Base-by-base conservation (phyloP, 2,113 vertebrate species). In the Eclectus roratus region DNA sequence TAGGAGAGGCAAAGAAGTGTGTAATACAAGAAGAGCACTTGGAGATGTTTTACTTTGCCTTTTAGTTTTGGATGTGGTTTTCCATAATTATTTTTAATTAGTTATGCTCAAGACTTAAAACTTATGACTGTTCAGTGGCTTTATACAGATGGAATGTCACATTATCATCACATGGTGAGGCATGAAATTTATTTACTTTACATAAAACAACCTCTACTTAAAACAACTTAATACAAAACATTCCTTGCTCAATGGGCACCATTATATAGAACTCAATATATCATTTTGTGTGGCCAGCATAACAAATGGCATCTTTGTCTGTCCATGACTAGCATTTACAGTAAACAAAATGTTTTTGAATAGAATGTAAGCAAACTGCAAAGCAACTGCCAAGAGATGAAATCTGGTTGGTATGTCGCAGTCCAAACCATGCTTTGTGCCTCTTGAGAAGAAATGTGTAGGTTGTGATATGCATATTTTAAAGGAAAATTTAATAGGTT, bases 321-420 rank as follows among this genome's bases (percentile, higher is more conserved):
- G 96, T 70, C 97, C 96, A 72, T 64, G 95, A 97, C 97, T 97
- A 94, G 96, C 96, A 97, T 98, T 98, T 97, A 96, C 98, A 98
- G 97, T 98, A 99, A 99, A 99, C 98, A 99, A 99, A 99, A 99
- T 99, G 97, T 99, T 99, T 98, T 98, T 98, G 91, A 98, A 98
- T 94, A 98, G 97, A 98, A 97, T 97, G 93, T 97, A 98, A 98
- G 97, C 98, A 98, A 96, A 98, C 95, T 96, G 82, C 80, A 95
- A 95, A 97, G 90, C 94, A 96, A 92, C 97, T 98, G 98, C 98
- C 97, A 97, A 96, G 97, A 97, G 94, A 91, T 97, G 94, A 98
- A 98, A 98, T 98, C 89, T 76, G 91, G 96, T 82, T 47, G 63
- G 95, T 96, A 96, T 85, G 97, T 87, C 93, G 93, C 77, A 78